Conservation (phyloP, 2,797 vertebrate genomes). For the Notamacropus eugenii region DNA sequence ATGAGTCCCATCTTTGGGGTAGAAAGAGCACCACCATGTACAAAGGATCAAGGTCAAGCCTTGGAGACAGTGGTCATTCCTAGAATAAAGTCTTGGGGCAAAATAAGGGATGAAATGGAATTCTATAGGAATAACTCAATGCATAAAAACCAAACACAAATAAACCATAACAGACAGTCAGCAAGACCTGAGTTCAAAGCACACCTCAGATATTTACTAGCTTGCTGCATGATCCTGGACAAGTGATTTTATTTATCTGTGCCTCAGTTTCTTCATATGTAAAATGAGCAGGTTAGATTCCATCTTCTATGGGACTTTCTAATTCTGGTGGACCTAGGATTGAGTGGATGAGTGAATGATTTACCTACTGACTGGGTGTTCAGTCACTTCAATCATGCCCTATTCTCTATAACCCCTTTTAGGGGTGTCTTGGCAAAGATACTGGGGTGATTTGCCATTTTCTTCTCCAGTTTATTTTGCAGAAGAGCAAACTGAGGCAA, state of each 20-base stretch:
- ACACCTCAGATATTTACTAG: background rate
- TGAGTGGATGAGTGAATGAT: background rate
- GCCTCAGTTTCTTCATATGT: background rate
- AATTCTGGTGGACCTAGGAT: too few relatives aligned
- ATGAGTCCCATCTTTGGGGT: background rate
- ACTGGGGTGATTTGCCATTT: background rate
- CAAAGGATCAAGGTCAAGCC: background rate
- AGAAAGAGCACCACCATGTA: background rate
- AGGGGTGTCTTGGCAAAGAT: background rate
- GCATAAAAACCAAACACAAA: background rate
- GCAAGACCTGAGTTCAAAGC: background rate
- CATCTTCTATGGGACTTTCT: background rate
- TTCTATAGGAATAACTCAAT: conserved; percentile 15
- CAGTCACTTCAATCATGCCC: background rate
- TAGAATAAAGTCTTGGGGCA: background rate
- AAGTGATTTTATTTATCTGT: background rate
- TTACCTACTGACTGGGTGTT: background rate
- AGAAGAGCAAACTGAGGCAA: background rate
- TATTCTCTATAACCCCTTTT: background rate
- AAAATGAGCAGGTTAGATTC: background rate
- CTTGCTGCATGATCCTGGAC: background rate
- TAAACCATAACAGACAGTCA: background rate
- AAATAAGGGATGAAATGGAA: background rate
- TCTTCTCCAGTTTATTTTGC: background rate
- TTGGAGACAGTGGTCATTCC: background rate